Evolutionary conservation across 2,888 invertebrate species (phyloP), one percentile per base, ranked within the genome.

Genomic region (Eupithecia vulgata): DNA sequence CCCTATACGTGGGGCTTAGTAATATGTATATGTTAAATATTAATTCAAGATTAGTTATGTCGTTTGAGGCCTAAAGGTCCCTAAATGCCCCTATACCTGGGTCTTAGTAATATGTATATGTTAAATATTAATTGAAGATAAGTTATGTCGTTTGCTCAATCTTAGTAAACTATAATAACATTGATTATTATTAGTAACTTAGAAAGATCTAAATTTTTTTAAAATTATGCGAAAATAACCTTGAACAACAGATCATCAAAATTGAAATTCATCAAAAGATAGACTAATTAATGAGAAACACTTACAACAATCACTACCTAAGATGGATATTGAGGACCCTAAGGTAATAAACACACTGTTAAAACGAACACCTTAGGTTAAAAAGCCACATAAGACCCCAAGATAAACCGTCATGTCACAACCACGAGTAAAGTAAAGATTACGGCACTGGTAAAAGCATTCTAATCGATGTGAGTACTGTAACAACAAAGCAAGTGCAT

Each of bases 401-500:
- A 65, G 15, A 66, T 64, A 67, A 68, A 69, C 15, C 66, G 70
- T 68, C 72, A 72, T 73, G 73, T 75, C 78, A 78, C 48, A 68
- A 72, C 68, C 59, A 70, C 67, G 12, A 37, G 35, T n/a, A 52
- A 67, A 70, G 67, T 48, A 25, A 64, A 37, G 62, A 74, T 74
- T 71, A 74, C 71, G 59, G 59, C 64, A 68, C 35, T 66, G 13
- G 6, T 62, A 71, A 69, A 68, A 70, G 64, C 69, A 68, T 70
- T 75, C 62, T 70, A 70, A 81, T 62, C 67, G 40, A 70, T 73
- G 67, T 42, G 64, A 21, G 65, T 34, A 65, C 61, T 71, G 69
- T 82, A 81, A 84, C 82, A 81, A 80, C 77, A 83, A 83, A 81
- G 83, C 80, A 83, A 83, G 84, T 81, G 75, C 71, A 52, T 88